Base-by-base conservation (phyloP, 1,140 invertebrate genomes). In the Euura lappo region DNA sequence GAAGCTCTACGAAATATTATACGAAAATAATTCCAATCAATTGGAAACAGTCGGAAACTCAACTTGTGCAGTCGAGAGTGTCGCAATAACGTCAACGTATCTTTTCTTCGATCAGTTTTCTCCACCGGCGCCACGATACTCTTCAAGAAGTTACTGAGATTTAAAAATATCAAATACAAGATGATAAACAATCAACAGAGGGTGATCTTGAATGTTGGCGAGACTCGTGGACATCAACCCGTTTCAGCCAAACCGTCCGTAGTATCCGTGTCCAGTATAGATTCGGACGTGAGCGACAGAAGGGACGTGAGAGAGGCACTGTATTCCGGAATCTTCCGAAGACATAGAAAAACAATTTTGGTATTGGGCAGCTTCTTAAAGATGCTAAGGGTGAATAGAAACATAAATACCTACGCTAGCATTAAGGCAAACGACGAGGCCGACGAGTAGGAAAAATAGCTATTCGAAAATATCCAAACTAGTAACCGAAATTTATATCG, bases 321-420 rank as follows among this genome's bases (percentile, higher is more conserved):
- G 73, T 95, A 95, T 81, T 92, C 94, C 82, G 93, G 93, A 79
- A 95, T 95, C 76, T 94, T 95, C 84, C 91, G 93, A 86, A 90
- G 93, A 75, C 93, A 94, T 85, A 90, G 93, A 70, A 90, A 93
- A 81, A 94, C 93, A 42, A 94, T 95, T 81, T 92, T 94, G 80
- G 93, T 93, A 47, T 88, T 94, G 69, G 93, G 93, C 46, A 94
- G 93, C 69, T 94, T 95, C 82, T 89, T 95, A 64, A 90, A 93
- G 73, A 94, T 95, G 93, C 86, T 95, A 75, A 92, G 91, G 84
- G 93, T 92, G 84, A 87, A 88, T 84, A 93, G 93, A 86, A 94
- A 93, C 74, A 83, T 87, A 81, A 93, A 93, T 76, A 94, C 94
- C 83, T 94, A 94, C 76, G 93, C 94, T 85, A 94, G 93, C 46